These are phyloP conservation scores for Stegodyphus mimosarum DNA, from an alignment of 1,140 invertebrate species.

Conservation along the genomic window DNA sequence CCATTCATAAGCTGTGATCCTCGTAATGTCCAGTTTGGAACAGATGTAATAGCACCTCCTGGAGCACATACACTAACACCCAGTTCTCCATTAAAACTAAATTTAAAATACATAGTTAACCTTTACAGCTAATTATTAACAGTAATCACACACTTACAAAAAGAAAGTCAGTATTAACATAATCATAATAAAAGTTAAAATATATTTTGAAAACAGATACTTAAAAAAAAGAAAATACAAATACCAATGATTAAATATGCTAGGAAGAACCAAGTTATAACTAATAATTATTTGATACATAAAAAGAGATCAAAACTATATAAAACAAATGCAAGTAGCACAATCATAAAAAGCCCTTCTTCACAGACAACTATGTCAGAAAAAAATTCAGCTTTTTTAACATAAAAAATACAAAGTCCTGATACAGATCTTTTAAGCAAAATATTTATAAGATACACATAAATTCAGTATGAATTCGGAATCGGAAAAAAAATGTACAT, in stretches of 20 bases:
- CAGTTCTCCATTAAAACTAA: conserved; percentile 84
- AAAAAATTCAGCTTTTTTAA: too few species aligned
- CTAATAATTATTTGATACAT: too few species aligned
- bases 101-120: conserved; percentile 68
- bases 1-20: conserved; percentile 95
- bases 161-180: conserved; percentile 64
- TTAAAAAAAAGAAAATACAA: neutral
- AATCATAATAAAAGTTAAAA: neutral
- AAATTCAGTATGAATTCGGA: too few species aligned
- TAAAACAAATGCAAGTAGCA: neutral
- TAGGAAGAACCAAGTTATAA: too few species aligned
- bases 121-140: neutral
- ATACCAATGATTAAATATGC: neutral
- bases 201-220: conserved; percentile 2
- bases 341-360: too few species aligned
- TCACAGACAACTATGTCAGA: too few species aligned
- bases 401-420: too few species aligned
- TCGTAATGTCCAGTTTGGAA: conserved; percentile 89
- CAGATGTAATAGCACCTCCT: conserved; percentile 95
- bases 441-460: too few species aligned
- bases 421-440: too few species aligned
- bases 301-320: neutral
- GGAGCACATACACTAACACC: conserved; percentile 94
- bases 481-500: too few species aligned
- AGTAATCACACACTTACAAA: neutral